These are phyloP conservation scores for Eudemis profundana DNA, from an alignment of 2,888 invertebrate genomes.

Conservation along the genomic window DNA sequence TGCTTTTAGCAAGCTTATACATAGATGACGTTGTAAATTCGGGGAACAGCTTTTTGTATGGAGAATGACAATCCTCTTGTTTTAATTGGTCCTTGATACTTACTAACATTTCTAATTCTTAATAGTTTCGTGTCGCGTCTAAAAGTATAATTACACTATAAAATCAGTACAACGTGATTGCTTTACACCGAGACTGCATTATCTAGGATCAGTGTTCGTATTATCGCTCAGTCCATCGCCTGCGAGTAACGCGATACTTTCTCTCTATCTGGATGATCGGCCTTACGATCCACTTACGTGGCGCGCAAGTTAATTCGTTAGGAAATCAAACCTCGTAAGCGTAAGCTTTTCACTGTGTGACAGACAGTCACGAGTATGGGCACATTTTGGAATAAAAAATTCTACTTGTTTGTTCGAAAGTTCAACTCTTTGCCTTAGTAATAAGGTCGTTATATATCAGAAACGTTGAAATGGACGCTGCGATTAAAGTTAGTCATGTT, in stretches of 20 bases:
- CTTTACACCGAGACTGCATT: conserved; percentile 9
- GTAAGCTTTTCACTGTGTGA: conserved; percentile 5
- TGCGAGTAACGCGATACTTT: conserved; percentile 43
- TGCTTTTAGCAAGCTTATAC: no score
- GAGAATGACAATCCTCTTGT: no score
- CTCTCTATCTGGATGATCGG: conserved; percentile 40
- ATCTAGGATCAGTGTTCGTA: conserved; percentile 14
- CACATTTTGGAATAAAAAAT: not conserved
- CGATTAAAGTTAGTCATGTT: not conserved
- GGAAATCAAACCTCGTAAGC: conserved; percentile 30
- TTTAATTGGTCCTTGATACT: not conserved
- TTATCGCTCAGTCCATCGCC: conserved; percentile 37
- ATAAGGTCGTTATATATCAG: not conserved
- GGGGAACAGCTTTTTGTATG: no score
- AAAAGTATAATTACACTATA: not conserved
- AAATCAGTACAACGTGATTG: conserved; percentile 1
- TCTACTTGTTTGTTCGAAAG: no score
- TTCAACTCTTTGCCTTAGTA: not conserved
- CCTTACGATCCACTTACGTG: conserved; percentile 42
- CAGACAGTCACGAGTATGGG: conserved; percentile 9
- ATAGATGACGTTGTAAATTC: no score
- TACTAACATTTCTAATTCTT: no score
- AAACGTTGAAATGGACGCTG: not conserved
- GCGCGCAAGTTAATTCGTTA: conserved; percentile 27
- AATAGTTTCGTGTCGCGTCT: not conserved